Evolutionary conservation across 2,797 vertebrate genomes (phyloP), one percentile per base, ranked within the genome.

Genomic region (Anisognathus igniventris): DNA sequence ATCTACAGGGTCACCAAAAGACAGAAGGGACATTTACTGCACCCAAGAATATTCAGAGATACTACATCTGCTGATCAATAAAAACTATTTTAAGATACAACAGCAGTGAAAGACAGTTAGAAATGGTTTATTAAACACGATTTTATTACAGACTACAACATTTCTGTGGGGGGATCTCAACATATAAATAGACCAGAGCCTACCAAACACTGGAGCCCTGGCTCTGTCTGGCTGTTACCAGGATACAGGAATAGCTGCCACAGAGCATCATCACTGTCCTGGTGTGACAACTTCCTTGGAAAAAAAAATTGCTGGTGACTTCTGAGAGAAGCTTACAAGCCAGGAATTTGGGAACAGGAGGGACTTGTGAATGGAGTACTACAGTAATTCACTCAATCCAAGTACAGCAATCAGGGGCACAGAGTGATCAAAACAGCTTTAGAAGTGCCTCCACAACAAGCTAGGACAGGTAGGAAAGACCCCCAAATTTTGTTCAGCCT

Each of bases 11-110:
- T 82, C 61, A 66, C 25, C 48, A 66, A 68, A 61, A 91, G 66
- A 81, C 5, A 60, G 42, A 68, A 71, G 37, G 45, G 21, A 19
- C 5, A 1, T 64, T 58, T 84, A 81, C 28, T 60, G 40, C 31
- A 50, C 79, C 57, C 75, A 48, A 58, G 31, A 76, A 50, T 24
- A 65, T 47, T 58, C 35, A 54, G 42, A 92, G n/a, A 37, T 27
- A 33, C 9, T 33, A 31, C 18, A 58, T 42, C 28, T 79, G 62
- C 30, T 89, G 42, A 92, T 87, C 74, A 85, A 58, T 78, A 74
- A 72, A 90, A 81, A 57, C 21, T 91, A 78, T 84, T 91, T 89
- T 75, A 74, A 90, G 62, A 68, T 20, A 84, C 9, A 86, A 78
- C 42, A 87, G 66, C 27, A 33, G 83, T 42, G 22, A 67, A 91